Percentiles rank a stretch among this genome's conserved stretches.
These are phyloP conservation scores for Rhinolophus ferrumequinum DNA, from an alignment of 2,113 vertebrate species.

Conservation along the genomic window DNA sequence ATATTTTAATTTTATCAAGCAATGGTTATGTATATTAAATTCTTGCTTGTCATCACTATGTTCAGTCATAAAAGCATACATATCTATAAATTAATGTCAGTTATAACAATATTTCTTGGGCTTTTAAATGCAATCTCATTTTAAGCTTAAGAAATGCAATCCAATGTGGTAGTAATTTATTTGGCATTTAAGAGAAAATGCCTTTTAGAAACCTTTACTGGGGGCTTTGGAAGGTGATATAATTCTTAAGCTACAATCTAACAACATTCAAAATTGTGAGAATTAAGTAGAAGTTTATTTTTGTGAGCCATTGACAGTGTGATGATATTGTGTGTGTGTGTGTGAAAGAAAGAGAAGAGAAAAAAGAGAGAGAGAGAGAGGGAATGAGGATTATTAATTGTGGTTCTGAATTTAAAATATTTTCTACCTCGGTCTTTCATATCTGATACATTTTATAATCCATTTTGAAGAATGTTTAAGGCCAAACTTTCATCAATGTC, in stretches of 20 bases:
- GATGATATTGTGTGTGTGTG: background rate
- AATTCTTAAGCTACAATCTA: conserved; percentile 39
- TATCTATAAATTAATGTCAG: conserved; percentile 76
- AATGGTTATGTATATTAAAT: conserved; percentile 69
- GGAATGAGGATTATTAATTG: background rate
- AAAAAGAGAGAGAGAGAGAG: too few relatives aligned
- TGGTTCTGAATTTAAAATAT: background rate
- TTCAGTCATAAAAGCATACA: conserved; percentile 74
- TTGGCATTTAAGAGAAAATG: conserved; percentile 51
- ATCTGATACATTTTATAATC: background rate
- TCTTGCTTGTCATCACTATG: conserved; percentile 74
- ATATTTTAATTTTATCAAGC: conserved; percentile 65
- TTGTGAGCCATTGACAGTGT: background rate
- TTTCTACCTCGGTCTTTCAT: background rate
- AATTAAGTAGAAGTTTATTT: conserved; percentile 34
- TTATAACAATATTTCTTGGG: conserved; percentile 46
- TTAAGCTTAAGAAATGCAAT: conserved; percentile 64
- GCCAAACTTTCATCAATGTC: background rate
- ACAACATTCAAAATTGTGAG: conserved; percentile 60
- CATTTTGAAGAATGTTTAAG: background rate
- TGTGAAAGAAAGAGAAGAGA: too few relatives aligned
- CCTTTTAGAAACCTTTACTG: background rate
- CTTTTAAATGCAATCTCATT: conserved; percentile 58
- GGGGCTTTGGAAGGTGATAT: background rate
- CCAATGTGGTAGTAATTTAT: conserved; percentile 47